Base-by-base conservation (phyloP, 2,797 vertebrate genomes). In the Podargus strigoides region DNA sequence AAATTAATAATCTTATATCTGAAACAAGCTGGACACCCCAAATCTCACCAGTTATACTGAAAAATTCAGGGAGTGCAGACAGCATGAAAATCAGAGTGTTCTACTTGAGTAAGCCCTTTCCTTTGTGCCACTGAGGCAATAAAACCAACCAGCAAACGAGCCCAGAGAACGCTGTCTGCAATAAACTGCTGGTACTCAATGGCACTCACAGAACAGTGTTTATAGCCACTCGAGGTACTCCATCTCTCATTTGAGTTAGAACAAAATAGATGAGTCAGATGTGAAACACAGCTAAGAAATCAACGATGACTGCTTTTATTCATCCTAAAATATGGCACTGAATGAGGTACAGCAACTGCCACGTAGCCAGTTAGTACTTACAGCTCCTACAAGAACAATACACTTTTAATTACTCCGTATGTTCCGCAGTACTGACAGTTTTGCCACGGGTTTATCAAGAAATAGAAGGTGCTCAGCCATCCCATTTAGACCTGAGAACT, bases 251-350 rank as follows among this genome's bases (percentile, higher is more conserved):
- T 86, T 47, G 75, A 85, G 90, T 85, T 66, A 62, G 87, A 90
- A 70, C 62, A 85, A 87, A 94, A 78, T 11, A 74, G 75, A 70
- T 90, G 89, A 90, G 84, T 95, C 89, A 92, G 89, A 53, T 47
- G 14, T 70, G 83, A 87, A 81, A 59, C 44, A 44, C 22, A 13
- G 69, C 39, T 79, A 58, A 77, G 79, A 62, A 85, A 90, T 62
- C 83, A 69, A n/a, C 19, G 50, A 41, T 15, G 42, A 81, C 36
- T 69, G 83, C 75, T 66, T 92, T 73, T 66, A 77, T 55, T 87
- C 86, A 69, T 47, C 56, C 66, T 56, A 30, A 90, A 77, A 69
- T 18, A 74, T 2, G 39, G 66, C 62, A 74, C 46, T 39, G 64
- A 70, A 37, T 47, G 76, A 86, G 56, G 68, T 27, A 66, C 59